Evolutionary conservation across 2,888 invertebrate species (phyloP).

Genomic region (Spilarctia lutea): DNA sequence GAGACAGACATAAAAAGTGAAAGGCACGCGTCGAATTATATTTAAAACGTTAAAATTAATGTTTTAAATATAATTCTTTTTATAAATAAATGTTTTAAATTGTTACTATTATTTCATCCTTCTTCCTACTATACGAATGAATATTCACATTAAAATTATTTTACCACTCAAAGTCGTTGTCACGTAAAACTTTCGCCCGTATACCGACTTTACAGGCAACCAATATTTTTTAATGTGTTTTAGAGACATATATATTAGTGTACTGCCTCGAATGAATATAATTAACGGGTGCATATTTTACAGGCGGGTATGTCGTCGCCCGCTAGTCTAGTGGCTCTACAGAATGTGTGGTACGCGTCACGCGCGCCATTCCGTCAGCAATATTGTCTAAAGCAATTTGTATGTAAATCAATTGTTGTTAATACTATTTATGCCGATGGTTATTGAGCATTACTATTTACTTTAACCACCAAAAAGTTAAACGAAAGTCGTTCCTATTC

Average conservation of each 20-base stretch:
- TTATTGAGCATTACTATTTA: conserved; percentile 84
- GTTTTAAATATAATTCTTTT: too few species aligned
- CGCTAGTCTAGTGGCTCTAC: conserved; percentile 53
- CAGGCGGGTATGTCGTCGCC: too few species aligned
- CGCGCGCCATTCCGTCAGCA: conserved; percentile 84
- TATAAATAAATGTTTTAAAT: too few species aligned
- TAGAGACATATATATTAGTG: conserved; percentile 12
- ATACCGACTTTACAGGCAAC: too few species aligned
- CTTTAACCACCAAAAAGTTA: conserved; percentile 63
- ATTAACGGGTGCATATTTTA: conserved; percentile 1
- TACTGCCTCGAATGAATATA: neutral
- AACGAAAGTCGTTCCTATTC: conserved; percentile 58
- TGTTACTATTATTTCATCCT: too few species aligned
- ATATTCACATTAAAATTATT: too few species aligned
- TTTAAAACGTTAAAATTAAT: too few species aligned
- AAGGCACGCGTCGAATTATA: too few species aligned
- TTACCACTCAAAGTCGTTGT: too few species aligned
- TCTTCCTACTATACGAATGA: too few species aligned
- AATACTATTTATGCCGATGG: conserved; percentile 85
- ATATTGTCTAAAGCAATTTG: conserved; percentile 87
- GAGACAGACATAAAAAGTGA: too few species aligned
- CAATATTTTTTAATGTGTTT: conserved; percentile 8
- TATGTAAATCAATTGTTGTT: conserved; percentile 87
- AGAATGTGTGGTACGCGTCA: conserved; percentile 75
- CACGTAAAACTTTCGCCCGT: too few species aligned